Evolutionary conservation across 1,140 invertebrate species (phyloP), one percentile per base, ranked within the genome.

Genomic region (Procambarus virginalis): DNA sequence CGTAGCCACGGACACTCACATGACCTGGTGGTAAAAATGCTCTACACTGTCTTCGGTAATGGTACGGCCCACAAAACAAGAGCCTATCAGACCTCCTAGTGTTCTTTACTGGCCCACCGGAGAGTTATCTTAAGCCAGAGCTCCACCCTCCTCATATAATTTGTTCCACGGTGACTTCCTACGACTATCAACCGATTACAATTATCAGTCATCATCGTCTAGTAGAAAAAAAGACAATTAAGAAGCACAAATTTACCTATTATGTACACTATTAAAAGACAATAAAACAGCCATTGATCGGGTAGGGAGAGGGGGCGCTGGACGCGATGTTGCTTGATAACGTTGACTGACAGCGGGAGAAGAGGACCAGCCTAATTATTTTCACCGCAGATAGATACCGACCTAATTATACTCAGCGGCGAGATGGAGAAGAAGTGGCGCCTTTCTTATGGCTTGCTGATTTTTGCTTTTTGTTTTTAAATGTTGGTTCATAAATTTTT

Each of bases 211-310:
- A 76, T 76, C 70, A 46, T 17, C 10, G 60, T 9, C 22, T 58
- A 12, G 48, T 48, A 70, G 20, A 34, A 85, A 73, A 85, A 85
- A 85, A 85, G n/a, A 51, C 51, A 20, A 34, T 75, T 48, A 70
- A 48, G 49, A 45, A 60, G 70, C 73, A 85, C 80, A 85, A 76
- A 85, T 73, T 77, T 70, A 22, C 49, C 84, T 73, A 77, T 85
- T 85, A 85, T 55, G 75, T 46, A 6, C 73, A 70, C 84, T 85
- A 85, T 85, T 85, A 85, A 85, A 77, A 75, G 84, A 34, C 75
- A 77, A 76, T 75, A 85, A 85, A 77, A 85, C 51, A 75, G 49
- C 49, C 22, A 80, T 80, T 76, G 73, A 85, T 85, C 83, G 68
- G 83, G n/a, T 68, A 45, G 10, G 46, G 20, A 12, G 49, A 58